Conservation (phyloP, 2,888 invertebrate species). For the Tenthredo distinguenda region DNA sequence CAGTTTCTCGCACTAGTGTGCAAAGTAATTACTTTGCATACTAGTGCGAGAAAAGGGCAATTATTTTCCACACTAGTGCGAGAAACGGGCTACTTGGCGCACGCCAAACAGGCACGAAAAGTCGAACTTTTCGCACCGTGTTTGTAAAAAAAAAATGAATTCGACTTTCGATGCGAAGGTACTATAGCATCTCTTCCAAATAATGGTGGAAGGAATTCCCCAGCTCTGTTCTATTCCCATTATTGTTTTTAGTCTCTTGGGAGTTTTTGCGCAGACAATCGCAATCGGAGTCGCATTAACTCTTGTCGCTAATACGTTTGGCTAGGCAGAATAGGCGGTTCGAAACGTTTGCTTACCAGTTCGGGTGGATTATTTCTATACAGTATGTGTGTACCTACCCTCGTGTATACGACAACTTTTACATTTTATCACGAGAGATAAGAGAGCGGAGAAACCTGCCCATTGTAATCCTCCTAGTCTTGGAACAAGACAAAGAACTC, state of each 20-base stretch:
- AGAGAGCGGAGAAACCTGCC: not conserved
- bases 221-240: not conserved
- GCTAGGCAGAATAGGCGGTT: not conserved
- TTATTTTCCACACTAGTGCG: no score
- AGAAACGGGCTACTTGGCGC: no score
- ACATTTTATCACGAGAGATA: slow-evolving; percentile 15
- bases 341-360: not conserved
- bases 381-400: not conserved
- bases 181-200: not conserved
- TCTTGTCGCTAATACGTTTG: not conserved
- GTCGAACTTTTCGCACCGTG: no score
- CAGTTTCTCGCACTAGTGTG: no score
- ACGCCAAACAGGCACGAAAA: no score
- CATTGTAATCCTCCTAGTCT: slow-evolving; percentile 10
- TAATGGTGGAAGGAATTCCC: not conserved
- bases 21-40: no score
- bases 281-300: not conserved
- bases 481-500: not conserved
- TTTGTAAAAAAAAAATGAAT: not conserved
- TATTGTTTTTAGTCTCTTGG: not conserved
- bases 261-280: slow-evolving; percentile 2
- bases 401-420: not conserved
- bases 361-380: not conserved
- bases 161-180: not conserved
- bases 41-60: no score